phyloP scores from a whole-genome alignment of 2,888 invertebrate species.

The Apoderus coryli region DNA sequence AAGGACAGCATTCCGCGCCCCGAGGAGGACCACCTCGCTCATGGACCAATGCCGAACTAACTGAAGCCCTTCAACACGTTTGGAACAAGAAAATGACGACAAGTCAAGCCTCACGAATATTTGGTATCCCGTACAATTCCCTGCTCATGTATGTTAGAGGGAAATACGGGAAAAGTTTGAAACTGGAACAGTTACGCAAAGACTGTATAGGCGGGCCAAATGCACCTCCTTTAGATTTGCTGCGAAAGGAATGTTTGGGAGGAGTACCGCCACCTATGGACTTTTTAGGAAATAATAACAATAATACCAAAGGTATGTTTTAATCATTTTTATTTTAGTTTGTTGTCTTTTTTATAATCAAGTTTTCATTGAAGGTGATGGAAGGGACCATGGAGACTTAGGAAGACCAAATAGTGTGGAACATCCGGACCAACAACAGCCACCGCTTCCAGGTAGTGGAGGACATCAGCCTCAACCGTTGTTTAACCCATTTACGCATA shows the following conservation, averaged over 20 bases:
- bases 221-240: slow-evolving; percentile 33
- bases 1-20: slow-evolving; percentile 83
- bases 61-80: slow-evolving; percentile 83
- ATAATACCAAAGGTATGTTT: slow-evolving; percentile 36
- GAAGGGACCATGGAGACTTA: too few relatives aligned
- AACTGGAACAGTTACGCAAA: slow-evolving; percentile 73
- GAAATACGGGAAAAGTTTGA: slow-evolving; percentile 84
- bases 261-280: too few relatives aligned
- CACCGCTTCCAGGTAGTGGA: slow-evolving; percentile 48
- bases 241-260: too few relatives aligned
- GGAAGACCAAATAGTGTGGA: too few relatives aligned
- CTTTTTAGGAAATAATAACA: slow-evolving; percentile 27
- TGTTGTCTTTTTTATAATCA: too few relatives aligned
- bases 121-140: slow-evolving; percentile 88
- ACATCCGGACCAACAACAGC: slow-evolving; percentile 32
- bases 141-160: slow-evolving; percentile 84
- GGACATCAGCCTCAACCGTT: slow-evolving; percentile 33
- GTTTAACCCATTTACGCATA: slow-evolving; percentile 64
- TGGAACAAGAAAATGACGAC: slow-evolving; percentile 94
- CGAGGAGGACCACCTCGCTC: slow-evolving; percentile 82
- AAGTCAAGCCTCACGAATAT: slow-evolving; percentile 78
- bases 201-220: slow-evolving; percentile 71
- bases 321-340: too few relatives aligned
- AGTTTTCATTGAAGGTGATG: slow-evolving; percentile 19
- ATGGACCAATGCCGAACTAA: slow-evolving; percentile 84